Evolutionary conservation across 2,797 vertebrate genomes (phyloP).

Genomic region (Rhinella marina): DNA sequence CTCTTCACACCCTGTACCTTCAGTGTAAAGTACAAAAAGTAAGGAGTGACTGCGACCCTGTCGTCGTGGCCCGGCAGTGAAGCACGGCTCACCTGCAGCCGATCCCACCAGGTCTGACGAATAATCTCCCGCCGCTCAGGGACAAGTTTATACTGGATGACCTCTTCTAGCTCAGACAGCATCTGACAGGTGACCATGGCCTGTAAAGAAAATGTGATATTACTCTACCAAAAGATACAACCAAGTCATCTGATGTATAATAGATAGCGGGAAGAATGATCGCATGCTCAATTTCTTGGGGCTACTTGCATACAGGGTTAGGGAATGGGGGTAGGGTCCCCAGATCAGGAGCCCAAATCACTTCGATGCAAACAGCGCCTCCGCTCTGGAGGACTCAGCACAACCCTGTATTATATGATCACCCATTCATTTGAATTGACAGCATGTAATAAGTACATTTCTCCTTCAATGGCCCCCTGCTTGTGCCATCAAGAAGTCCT

Average conservation of each 20-base stretch:
- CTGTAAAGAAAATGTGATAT: constrained; percentile 68
- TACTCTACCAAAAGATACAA: background rate
- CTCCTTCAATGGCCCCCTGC: too few species aligned
- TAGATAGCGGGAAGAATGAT: too few species aligned
- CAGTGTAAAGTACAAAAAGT: background rate
- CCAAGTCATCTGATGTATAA: too few species aligned
- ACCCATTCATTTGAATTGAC: too few species aligned
- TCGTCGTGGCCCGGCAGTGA: background rate
- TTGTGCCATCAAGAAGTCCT: background rate
- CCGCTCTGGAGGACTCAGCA: too few species aligned
- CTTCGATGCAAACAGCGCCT: too few species aligned
- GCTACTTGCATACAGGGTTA: too few species aligned
- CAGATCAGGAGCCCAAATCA: too few species aligned
- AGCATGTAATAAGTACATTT: too few species aligned
- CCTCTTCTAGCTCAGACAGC: constrained; percentile 97
- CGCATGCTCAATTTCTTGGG: too few species aligned
- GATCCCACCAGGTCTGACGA: constrained; percentile 98
- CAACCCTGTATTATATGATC: too few species aligned
- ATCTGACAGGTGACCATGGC: constrained; percentile 99
- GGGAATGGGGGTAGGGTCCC: too few species aligned
- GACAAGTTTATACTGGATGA: constrained; percentile 98
- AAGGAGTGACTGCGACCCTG: background rate
- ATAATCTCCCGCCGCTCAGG: constrained; percentile 98
- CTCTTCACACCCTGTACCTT: constrained; percentile 35
- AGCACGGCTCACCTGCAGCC: constrained; percentile 85